Evolutionary conservation across 2,888 invertebrate genomes (phyloP), one percentile per base, ranked within the genome.

Genomic region (Odontocolon sp.): DNA sequence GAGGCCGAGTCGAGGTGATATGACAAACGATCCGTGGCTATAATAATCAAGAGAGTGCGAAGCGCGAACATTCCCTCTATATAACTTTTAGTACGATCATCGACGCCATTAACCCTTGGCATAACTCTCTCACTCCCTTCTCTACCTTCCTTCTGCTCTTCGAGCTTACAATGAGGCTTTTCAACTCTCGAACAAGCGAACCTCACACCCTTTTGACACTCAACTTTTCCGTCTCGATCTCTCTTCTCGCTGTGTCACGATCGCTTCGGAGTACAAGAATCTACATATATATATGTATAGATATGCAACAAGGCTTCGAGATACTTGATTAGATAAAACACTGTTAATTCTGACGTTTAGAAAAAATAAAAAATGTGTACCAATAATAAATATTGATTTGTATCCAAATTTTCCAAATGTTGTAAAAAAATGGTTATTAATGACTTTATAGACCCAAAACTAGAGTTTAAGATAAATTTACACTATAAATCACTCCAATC

Each of bases 21-120:
- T 66, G 70, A 76, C 70, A 66, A 70, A 76, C 70, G 66, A 66
- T 70, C 54, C 42, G 52, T 36, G 26, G 63, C 42, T 50, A 64
- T 76, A 70, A 69, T 70, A 76, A 70, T 75, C 66, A 38, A 52
- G 59, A 59, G 61, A 59, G 54, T 21, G 42, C 52, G 59, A 61
- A 59, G 59, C 45, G 56, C 42, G 68, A 54, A 42, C 40, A 50
- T 33, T 31, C 11, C 14, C 28, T 40, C 56, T 23, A 38, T 14
- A 3, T 5, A 63, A 68, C 56, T 74, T 73, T 73, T 18, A 36
- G 54, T 42, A 45, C 59, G 50, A 73, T 66, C 52, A 73, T 73
- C 66, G 66, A 73, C 59, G 45, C 66, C 59, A 67, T 67, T 73
- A 73, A 52, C 57, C 66, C 42, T 16, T 33, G 52, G 40, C 66